Base-by-base conservation (phyloP, 2,797 vertebrate species). In the Tamandua tetradactyla region DNA sequence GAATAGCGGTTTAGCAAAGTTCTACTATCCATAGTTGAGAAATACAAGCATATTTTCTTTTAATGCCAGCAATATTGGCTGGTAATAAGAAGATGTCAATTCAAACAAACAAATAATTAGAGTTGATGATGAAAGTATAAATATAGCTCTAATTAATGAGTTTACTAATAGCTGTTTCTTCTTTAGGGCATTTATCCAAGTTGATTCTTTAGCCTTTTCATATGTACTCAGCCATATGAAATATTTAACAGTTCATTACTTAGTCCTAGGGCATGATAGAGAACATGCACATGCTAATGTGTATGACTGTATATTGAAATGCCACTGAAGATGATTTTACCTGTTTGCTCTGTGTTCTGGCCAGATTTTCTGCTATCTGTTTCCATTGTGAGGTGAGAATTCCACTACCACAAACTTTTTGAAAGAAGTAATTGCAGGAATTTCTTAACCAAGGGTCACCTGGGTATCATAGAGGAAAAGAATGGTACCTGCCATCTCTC, bases 71-170 rank as follows among this genome's bases (percentile, higher is more conserved):
- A 52, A 52, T 69, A 30, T 55, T 94, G 42, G 66, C 30, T 86
- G 2, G 37, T 72, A 86, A 88, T 82, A 95, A 86, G 7, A 89
- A 11, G 13, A 68, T 87, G 25, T 87, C 68, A 3, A 0, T 95
- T 94, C 55, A 93, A 95, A 96, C 47, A 89, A 95, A 96, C n/a
- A 96, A 91, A 93, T 94, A 93, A 83, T 89, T 91, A 97, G 61
- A 76, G 15, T 69, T 47, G 71, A 82, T 85, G 22, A 90, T 82
- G 59, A 96, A 92, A 90, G 32, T 27, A 15, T 68, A 94, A 95
- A 83, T 9, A 81, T 35, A 92, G 87, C n/a, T 52, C 25, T 75
- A 84, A 71, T 59, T 88, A 94, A 74, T 84, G 62, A 78, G 10
- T 76, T 93, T 81, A 25, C 27, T 91, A 62, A 87, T 37, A 81